Evolutionary conservation across 2,797 vertebrate genomes (phyloP), one percentile per base, ranked within the genome.

Genomic region (Tapera naevia): DNA sequence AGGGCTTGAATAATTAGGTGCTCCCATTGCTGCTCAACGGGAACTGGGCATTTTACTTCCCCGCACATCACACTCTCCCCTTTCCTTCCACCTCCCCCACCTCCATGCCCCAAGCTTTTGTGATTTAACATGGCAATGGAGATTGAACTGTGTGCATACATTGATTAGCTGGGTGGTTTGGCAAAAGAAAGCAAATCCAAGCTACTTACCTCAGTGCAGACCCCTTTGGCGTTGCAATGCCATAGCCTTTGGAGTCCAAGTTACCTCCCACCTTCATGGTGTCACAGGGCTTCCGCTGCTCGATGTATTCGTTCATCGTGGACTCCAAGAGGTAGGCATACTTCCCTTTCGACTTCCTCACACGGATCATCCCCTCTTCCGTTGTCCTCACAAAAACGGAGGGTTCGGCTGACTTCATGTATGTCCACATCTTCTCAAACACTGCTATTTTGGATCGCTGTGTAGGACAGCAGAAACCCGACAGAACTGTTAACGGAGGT

Each of bases 401-500:
- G 28, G 99, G 99, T 91, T 99, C 99, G 0, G 99, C 99, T 12
- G 99, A 99, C 97, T 99, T 99, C 99, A 99, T 99, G 97, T 99
- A 99, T 3, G 99, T 99, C 99, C 99, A 99, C 99, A 99, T 99
- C 98, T 99, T 99, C 98, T 99, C 99, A 97, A 99, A 99, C 91
- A 99, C 99, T 0, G 99, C 99, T n/a, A 99, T 99, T 98, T 99
- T 99, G 53, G 99, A 99, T 96, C 99, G 98, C 99, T 99, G 98
- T 4, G 8, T 72, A 73, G 95, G 89, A 94, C 96, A 65, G 97
- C 91, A 97, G 88, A 97, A 95, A 97, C 93, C 96, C 92, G 62
- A 89, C 32, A 79, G 32, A 87, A 64, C 81, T 0, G 4, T 95
- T 95, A 93, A 19, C 28, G 39, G 78, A 67, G 85, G 75, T 57